A percentile compares a stretch with the other conserved stretches of the same genome.
These are phyloP conservation scores for Galendromus occidentalis DNA, from an alignment of 1,140 invertebrate genomes.

Conservation along the genomic window DNA sequence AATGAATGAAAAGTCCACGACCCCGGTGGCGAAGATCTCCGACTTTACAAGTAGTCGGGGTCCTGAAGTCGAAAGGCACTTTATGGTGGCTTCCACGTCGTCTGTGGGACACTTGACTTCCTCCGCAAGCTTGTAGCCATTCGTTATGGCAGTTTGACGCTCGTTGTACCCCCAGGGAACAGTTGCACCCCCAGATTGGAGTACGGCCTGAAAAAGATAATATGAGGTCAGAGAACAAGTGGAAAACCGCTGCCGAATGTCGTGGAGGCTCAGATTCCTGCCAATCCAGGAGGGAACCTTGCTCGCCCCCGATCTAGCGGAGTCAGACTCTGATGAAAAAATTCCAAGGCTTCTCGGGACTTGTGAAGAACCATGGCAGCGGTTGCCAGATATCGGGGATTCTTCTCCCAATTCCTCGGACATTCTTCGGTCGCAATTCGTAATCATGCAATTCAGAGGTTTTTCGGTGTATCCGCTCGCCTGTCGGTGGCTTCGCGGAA, in stretches of 20 bases:
- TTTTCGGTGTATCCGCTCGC: no score
- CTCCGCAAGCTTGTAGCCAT: conserved; percentile 58
- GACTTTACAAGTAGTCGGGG: conserved; percentile 54
- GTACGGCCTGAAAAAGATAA: conserved; percentile 29
- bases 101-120: conserved; percentile 57
- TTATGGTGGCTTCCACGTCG: conserved; percentile 46
- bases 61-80: conserved; percentile 52
- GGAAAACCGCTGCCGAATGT: background rate
- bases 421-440: no score
- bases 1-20: conserved; percentile 60
- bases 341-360: no score
- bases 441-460: no score
- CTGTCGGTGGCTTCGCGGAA: no score
- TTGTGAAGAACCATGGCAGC: no score
- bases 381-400: no score
- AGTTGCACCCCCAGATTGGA: conserved; percentile 41
- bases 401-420: no score
- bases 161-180: conserved; percentile 80
- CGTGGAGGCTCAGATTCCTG: no score
- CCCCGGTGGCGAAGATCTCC: conserved; percentile 46
- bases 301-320: no score
- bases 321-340: no score
- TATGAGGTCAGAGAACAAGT: background rate
- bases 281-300: no score
- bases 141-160: conserved; percentile 49